These are phyloP conservation scores for Cotesia congregata DNA, from an alignment of 2,888 invertebrate species.

Conservation along the genomic window DNA sequence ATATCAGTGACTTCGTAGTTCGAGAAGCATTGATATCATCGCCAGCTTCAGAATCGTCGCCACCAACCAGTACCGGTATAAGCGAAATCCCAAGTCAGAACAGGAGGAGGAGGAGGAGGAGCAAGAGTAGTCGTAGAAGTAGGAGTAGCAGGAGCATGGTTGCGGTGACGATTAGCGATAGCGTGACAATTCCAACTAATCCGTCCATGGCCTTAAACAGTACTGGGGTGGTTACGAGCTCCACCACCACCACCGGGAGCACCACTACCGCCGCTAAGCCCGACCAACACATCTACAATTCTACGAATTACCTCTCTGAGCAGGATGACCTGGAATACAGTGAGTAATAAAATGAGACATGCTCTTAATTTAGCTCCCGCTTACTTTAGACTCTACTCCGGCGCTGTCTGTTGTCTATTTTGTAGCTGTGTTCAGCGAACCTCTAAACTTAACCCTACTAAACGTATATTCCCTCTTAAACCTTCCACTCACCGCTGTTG, in stretches of 20 bases:
- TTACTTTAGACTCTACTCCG: conserved; percentile 11
- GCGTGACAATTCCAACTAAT: conserved; percentile 61
- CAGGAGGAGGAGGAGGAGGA: no score
- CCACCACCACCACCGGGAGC: not conserved
- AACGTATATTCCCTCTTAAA: not conserved
- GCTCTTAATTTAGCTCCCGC: conserved; percentile 14
- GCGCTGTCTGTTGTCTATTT: conserved; percentile 6
- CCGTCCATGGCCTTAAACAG: conserved; percentile 62
- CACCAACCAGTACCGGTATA: conserved; percentile 47
- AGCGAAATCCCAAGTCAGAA: not conserved
- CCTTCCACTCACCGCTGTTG: not conserved
- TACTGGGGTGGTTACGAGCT: conserved; percentile 47
- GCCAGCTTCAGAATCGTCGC: conserved; percentile 52
- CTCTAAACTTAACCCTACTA: not conserved
- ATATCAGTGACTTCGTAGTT: conserved; percentile 10
- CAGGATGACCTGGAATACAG: conserved; percentile 67
- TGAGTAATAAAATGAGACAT: conserved; percentile 56
- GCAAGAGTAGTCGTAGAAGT: no score
- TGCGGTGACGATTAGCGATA: conserved; percentile 62
- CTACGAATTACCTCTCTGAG: conserved; percentile 62
- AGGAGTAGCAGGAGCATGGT: conserved; percentile 42
- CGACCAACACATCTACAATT: conserved; percentile 63
- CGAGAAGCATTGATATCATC: not conserved
- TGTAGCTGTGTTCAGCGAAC: conserved; percentile 4
- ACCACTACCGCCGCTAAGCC: conserved; percentile 60